Conservation (phyloP, 1,140 invertebrate genomes). For the Heliconius nattereri region DNA sequence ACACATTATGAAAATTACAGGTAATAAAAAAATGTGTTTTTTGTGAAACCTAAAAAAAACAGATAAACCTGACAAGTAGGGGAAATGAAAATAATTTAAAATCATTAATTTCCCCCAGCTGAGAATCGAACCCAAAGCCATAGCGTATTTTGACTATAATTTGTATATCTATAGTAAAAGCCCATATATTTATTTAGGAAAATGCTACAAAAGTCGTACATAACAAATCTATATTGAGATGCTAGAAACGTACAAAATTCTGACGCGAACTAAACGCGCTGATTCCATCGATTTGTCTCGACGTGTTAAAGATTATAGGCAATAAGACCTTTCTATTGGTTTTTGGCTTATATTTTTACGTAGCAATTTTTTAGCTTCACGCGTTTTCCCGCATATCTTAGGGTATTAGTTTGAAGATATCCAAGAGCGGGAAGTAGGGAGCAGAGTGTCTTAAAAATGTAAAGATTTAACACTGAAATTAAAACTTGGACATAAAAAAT, state of each 20-base stretch:
- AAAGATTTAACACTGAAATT: too few relatives aligned
- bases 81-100: too few relatives aligned
- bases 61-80: too few relatives aligned
- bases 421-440: too few relatives aligned
- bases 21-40: too few relatives aligned
- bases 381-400: not conserved
- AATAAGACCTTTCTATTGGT: slow-evolving; percentile 41
- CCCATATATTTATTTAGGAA: not conserved
- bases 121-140: too few relatives aligned
- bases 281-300: slow-evolving; percentile 52
- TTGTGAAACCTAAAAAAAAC: too few relatives aligned
- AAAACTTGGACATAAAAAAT: too few relatives aligned
- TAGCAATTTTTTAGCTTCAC: not conserved
- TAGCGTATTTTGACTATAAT: too few relatives aligned
- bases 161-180: not conserved
- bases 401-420: not conserved
- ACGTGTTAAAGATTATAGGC: slow-evolving; percentile 55
- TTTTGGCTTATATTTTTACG: slow-evolving; percentile 2
- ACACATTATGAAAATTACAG: too few relatives aligned
- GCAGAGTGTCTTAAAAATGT: too few relatives aligned
- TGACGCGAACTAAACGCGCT: slow-evolving; percentile 47
- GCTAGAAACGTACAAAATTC: slow-evolving; percentile 42
- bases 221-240: slow-evolving; percentile 39
- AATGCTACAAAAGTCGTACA: not conserved
- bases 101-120: too few relatives aligned